Percentiles rank a stretch among this genome's conserved stretches.
Evolutionary conservation across 2,888 invertebrate genomes (phyloP).

Genomic region (Mactromeris polynyma): DNA sequence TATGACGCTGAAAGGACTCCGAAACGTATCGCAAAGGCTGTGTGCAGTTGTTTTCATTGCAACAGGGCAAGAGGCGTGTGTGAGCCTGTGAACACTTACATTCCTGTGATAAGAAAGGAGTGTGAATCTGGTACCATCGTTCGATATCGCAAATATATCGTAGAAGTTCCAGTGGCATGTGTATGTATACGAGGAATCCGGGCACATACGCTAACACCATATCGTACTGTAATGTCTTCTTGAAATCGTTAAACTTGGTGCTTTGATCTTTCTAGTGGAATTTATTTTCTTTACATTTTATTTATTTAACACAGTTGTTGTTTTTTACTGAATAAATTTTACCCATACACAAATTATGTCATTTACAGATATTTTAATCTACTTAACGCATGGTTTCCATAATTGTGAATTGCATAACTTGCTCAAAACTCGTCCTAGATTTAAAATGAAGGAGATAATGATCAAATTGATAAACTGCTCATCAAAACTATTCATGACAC

Average conservation of each 20-base stretch:
- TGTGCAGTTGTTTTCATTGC: constrained; percentile 25
- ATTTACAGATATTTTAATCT: not conserved
- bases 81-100: constrained; percentile 18
- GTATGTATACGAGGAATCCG: constrained; percentile 15
- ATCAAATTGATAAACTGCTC: too few relatives aligned
- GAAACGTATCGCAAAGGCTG: constrained; percentile 21
- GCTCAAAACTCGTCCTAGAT: too few relatives aligned
- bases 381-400: too few relatives aligned
- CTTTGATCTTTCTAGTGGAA: not conserved
- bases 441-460: too few relatives aligned
- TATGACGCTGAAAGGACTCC: constrained; percentile 12
- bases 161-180: constrained; percentile 31
- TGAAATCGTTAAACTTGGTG: not conserved
- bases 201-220: not conserved
- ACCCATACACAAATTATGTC: not conserved
- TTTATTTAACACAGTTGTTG: not conserved
- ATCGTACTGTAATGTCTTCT: not conserved
- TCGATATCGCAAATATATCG: not conserved
- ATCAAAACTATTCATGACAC: too few relatives aligned
- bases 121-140: not conserved
- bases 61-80: constrained; percentile 17
- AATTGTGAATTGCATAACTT: too few relatives aligned
- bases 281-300: not conserved
- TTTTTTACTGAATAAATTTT: not conserved
- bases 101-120: constrained; percentile 30